These are phyloP conservation scores for Noctua fimbriata DNA, from an alignment of 2,888 invertebrate species.

Conservation along the genomic window DNA sequence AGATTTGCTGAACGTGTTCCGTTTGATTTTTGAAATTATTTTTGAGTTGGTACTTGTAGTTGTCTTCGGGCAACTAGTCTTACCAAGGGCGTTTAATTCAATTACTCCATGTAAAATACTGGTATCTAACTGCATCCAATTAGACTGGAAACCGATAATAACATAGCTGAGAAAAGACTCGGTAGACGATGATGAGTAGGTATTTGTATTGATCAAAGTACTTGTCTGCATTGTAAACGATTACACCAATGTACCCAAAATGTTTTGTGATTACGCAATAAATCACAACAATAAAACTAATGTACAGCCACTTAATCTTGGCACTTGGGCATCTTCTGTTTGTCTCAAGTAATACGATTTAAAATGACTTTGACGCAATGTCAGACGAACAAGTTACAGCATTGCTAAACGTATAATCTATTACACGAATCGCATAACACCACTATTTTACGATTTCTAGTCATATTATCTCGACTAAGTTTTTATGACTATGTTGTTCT, in stretches of 20 bases:
- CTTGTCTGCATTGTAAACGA: background rate
- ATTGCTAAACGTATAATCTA: background rate
- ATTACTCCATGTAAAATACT: background rate
- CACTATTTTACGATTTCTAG: background rate
- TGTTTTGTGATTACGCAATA: conserved; percentile 1
- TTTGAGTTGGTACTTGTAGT: background rate
- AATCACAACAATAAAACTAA: conserved; percentile 14
- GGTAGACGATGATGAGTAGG: background rate
- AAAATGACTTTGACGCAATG: conserved; percentile 60
- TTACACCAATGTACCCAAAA: background rate
- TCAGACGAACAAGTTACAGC: conserved; percentile 47
- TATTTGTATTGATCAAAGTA: background rate
- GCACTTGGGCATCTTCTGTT: conserved; percentile 18
- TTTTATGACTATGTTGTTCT: background rate
- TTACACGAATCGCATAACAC: background rate
- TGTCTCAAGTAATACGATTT: conserved; percentile 54
- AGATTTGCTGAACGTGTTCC: background rate
- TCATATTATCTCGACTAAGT: background rate
- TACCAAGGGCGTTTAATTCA: background rate
- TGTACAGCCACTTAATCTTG: conserved; percentile 22
- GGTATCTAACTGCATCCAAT: background rate
- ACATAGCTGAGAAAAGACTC: background rate
- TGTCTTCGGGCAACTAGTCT: background rate
- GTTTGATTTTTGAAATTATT: background rate
- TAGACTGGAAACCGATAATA: background rate